Percentiles rank a stretch among this genome's conserved stretches.
These are phyloP conservation scores for Dryomyza anilis DNA, from an alignment of 2,888 invertebrate species.

Conservation along the genomic window DNA sequence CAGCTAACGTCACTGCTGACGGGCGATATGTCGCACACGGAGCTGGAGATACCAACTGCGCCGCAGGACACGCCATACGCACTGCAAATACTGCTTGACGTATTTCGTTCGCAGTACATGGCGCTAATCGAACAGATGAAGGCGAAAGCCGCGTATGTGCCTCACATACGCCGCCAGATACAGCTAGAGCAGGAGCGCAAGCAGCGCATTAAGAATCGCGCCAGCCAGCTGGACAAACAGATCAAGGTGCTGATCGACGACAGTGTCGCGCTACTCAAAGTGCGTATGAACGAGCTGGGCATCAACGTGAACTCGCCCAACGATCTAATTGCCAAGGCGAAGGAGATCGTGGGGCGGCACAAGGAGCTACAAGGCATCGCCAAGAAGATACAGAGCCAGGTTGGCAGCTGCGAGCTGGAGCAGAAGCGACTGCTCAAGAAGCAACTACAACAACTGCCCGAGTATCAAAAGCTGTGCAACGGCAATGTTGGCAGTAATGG, in stretches of 20 bases:
- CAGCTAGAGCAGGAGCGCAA: constrained; percentile 85
- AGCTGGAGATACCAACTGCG: constrained; percentile 80
- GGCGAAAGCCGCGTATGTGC: constrained; percentile 74
- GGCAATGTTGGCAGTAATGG: too few relatives aligned
- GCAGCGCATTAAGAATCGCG: constrained; percentile 79
- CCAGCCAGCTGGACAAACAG: constrained; percentile 91
- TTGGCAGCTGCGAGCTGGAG: constrained; percentile 72
- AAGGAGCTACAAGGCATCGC: constrained; percentile 91
- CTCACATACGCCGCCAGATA: constrained; percentile 75
- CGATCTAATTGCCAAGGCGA: constrained; percentile 83
- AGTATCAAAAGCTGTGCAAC: constrained; percentile 60
- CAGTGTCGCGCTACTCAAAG: constrained; percentile 85
- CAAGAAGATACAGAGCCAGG: constrained; percentile 83
- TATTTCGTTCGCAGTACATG: constrained; percentile 84
- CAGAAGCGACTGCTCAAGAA: constrained; percentile 75
- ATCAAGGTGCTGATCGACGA: constrained; percentile 90
- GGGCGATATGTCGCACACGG: constrained; percentile 75
- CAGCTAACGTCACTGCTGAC: constrained; percentile 82
- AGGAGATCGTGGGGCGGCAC: constrained; percentile 90
- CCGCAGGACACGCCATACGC: constrained; percentile 83
- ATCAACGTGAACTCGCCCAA: constrained; percentile 86
- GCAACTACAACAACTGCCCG: constrained; percentile 77
- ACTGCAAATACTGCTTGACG: constrained; percentile 83
- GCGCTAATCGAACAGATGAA: constrained; percentile 84
- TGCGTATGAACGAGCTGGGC: constrained; percentile 88